phyloP scores from a whole-genome alignment of 2,797 vertebrate genomes.

The Sebastes goodei region DNA sequence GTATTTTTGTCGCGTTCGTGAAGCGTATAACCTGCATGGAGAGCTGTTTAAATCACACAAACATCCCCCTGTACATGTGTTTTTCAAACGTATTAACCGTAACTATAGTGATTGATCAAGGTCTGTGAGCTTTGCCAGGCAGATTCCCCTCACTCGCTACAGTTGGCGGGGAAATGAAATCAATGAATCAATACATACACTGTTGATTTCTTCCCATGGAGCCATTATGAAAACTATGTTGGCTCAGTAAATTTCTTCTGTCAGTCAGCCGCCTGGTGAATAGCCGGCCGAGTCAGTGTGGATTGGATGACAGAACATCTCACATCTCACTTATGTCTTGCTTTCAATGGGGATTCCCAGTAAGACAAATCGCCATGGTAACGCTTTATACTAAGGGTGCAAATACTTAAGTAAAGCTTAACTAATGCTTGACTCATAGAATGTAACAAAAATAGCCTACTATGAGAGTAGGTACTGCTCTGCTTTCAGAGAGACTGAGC shows the following conservation, averaged over 20 bases:
- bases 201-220: no score
- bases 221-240: no score
- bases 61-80: no score
- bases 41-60: background rate
- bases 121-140: no score
- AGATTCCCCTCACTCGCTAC: no score
- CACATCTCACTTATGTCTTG: background rate
- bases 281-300: background rate
- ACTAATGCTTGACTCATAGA: background rate
- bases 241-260: background rate
- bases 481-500: background rate
- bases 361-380: background rate
- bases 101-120: background rate
- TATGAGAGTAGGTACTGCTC: fast-evolving
- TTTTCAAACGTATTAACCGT: background rate
- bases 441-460: background rate
- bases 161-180: no score
- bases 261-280: background rate
- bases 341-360: background rate
- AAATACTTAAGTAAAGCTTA: background rate
- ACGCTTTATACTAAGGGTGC: background rate
- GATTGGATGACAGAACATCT: background rate
- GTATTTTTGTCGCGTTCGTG: no score
- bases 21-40: background rate
- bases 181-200: no score